A percentile compares a stretch with the other conserved stretches of the same genome.
These are phyloP conservation scores for Thereva nobilitata DNA, from an alignment of 2,888 invertebrate species.

Conservation along the genomic window DNA sequence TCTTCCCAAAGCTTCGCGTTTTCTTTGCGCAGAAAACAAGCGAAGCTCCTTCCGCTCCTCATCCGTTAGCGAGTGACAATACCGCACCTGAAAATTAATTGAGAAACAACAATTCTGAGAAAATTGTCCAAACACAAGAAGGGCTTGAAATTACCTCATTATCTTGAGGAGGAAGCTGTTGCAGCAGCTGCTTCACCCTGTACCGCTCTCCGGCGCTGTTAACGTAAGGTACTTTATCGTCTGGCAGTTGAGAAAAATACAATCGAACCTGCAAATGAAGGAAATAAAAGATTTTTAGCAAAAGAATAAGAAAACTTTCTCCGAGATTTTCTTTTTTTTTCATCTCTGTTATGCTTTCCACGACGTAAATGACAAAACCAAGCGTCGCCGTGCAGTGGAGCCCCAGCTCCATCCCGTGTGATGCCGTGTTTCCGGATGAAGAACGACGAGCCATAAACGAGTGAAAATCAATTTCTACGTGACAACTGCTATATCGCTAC, in stretches of 20 bases:
- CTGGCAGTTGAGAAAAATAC: slow-evolving; percentile 93
- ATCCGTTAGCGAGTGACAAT: slow-evolving; percentile 90
- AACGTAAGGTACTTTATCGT: slow-evolving; percentile 96
- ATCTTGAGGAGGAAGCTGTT: slow-evolving; percentile 97
- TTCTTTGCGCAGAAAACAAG: slow-evolving; percentile 90
- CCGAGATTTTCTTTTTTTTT: background rate
- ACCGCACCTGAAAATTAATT: slow-evolving; percentile 70
- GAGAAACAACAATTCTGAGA: slow-evolving; percentile 31
- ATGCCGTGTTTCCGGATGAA: too few relatives aligned
- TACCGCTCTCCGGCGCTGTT: slow-evolving; percentile 94
- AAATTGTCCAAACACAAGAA: background rate
- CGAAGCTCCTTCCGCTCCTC: slow-evolving; percentile 92
- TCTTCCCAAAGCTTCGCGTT: slow-evolving; percentile 90
- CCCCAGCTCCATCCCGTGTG: too few relatives aligned
- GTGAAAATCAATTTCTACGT: slow-evolving; percentile 17
- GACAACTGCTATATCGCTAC: slow-evolving; percentile 14
- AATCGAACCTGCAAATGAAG: slow-evolving; percentile 82
- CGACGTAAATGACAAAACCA: too few relatives aligned
- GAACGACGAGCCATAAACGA: background rate
- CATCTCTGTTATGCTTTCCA: too few relatives aligned
- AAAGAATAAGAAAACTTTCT: slow-evolving; percentile 22
- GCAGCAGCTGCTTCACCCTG: slow-evolving; percentile 89
- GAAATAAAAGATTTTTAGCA: slow-evolving; percentile 7
- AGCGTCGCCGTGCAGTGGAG: too few relatives aligned
- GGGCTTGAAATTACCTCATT: slow-evolving; percentile 68